Percentiles rank a stretch among this genome's conserved stretches.
Evolutionary conservation across 2,797 vertebrate species (phyloP).

Genomic region (Sphenodon punctatus): DNA sequence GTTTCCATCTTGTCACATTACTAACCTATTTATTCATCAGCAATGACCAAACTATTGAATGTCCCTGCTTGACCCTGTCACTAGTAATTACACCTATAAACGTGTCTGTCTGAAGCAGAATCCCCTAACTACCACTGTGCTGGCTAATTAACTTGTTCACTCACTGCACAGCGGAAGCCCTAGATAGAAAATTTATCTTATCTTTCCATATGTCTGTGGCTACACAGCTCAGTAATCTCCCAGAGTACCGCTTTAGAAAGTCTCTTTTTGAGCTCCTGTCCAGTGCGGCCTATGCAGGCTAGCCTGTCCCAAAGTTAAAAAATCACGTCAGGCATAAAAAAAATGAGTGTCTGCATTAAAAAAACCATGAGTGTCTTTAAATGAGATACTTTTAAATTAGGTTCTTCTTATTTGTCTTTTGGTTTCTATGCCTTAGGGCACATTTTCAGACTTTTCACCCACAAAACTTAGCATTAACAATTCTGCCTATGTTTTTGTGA

Average conservation of each 20-base stretch:
- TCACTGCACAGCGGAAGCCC: neutral
- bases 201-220: fast-evolving
- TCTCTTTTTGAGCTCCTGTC: too few relatives aligned
- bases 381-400: too few relatives aligned
- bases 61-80: neutral
- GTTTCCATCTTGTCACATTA: neutral
- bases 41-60: neutral
- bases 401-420: too few relatives aligned
- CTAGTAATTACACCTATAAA: neutral
- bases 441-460: too few relatives aligned
- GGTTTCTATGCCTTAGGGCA: too few relatives aligned
- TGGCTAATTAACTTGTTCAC: neutral
- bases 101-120: neutral
- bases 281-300: too few relatives aligned
- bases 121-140: neutral
- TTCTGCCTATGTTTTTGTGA: neutral
- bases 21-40: neutral
- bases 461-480: too few relatives aligned
- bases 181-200: neutral
- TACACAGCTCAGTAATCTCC: neutral
- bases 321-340: too few relatives aligned
- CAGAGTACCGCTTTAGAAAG: neutral
- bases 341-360: too few relatives aligned
- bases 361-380: too few relatives aligned
- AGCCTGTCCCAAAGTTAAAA: too few relatives aligned